These are phyloP conservation scores for Alosa alosa DNA, from an alignment of 2,113 vertebrate species.

Conservation along the genomic window DNA sequence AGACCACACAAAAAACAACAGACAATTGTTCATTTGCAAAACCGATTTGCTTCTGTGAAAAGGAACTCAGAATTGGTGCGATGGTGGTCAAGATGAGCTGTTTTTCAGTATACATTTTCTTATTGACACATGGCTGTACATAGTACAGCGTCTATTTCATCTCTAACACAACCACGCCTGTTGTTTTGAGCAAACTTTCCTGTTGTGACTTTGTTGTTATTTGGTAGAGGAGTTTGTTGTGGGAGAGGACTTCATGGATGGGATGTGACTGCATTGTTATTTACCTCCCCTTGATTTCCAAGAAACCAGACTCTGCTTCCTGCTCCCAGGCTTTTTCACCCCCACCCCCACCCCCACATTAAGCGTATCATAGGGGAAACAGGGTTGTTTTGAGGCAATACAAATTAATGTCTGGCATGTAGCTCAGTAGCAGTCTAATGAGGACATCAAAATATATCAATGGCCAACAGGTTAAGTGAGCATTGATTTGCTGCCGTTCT, in stretches of 20 bases:
- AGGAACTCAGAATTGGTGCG: background rate
- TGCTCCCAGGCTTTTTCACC: conserved; percentile 1
- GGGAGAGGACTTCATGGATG: background rate
- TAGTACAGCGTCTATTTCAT: no score
- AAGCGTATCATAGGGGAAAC: background rate
- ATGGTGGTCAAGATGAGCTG: background rate
- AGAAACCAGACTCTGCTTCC: conserved; percentile 14
- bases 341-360: background rate
- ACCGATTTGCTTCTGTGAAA: background rate
- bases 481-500: background rate
- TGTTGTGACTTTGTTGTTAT: conserved; percentile 28
- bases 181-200: background rate
- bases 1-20: background rate
- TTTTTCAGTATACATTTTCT: background rate
- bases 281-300: conserved; percentile 17
- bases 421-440: background rate
- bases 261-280: conserved; percentile 11
- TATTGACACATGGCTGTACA: background rate
- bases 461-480: background rate
- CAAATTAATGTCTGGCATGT: background rate
- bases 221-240: conserved; percentile 21
- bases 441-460: background rate
- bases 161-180: background rate
- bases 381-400: background rate
- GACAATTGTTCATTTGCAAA: background rate